These are phyloP conservation scores for Leucosticte australis DNA, from an alignment of 2,113 vertebrate genomes.

Conservation along the genomic window DNA sequence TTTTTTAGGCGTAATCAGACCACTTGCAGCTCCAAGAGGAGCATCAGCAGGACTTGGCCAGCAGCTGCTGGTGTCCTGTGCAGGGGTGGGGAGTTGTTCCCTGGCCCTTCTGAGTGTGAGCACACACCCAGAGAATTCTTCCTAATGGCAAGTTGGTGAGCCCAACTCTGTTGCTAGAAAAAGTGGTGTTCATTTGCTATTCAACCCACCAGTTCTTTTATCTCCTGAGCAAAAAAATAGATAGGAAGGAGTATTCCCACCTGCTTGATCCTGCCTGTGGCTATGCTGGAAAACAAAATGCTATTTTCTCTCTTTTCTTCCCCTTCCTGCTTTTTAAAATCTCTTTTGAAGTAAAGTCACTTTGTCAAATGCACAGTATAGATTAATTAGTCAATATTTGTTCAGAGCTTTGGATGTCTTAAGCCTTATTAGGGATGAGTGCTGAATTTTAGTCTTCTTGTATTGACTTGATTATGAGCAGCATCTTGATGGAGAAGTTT, in stretches of 20 bases:
- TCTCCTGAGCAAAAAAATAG: neutral
- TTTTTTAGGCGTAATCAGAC: neutral
- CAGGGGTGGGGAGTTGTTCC: neutral
- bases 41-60: neutral
- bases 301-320: neutral
- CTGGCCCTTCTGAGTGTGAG: rapidly evolving
- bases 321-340: neutral
- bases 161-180: neutral
- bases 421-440: neutral
- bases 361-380: neutral
- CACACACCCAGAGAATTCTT: neutral
- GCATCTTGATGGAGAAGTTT: neutral
- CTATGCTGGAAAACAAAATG: neutral
- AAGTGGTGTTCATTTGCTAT: neutral
- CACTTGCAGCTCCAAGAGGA: neutral
- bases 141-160: neutral
- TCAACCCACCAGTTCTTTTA: neutral
- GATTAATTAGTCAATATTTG: neutral
- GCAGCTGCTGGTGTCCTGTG: neutral
- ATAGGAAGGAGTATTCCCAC: neutral
- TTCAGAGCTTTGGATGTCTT: neutral
- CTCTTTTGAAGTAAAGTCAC: neutral
- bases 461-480: neutral
- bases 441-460: neutral
- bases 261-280: neutral